phyloP scores from a whole-genome alignment of 2,888 invertebrate genomes.

The Stegophylla sp. region DNA sequence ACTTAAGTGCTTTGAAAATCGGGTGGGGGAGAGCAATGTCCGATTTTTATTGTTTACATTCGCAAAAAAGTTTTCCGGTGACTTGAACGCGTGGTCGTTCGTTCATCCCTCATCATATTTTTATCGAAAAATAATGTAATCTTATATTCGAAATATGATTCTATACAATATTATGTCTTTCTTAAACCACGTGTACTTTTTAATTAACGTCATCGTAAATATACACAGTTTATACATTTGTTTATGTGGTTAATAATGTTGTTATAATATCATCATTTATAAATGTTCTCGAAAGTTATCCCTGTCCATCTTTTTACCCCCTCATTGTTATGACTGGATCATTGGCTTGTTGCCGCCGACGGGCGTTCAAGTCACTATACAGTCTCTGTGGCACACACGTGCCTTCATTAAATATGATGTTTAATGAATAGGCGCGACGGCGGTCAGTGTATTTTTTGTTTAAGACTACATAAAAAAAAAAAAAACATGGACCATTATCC shows the following conservation, averaged over 20 bases:
- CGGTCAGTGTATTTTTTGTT: constrained; percentile 49
- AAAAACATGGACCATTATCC: constrained; percentile 36
- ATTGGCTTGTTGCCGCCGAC: constrained; percentile 12
- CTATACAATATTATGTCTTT: no score
- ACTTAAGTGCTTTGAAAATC: background rate
- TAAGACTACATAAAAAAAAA: constrained; percentile 34
- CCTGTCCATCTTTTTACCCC: constrained; percentile 33
- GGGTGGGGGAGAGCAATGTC: background rate
- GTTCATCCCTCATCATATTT: background rate
- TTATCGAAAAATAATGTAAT: background rate
- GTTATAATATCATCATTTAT: background rate
- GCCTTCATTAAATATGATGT: constrained; percentile 50
- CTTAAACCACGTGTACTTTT: background rate
- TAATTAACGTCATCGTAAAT: background rate
- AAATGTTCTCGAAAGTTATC: constrained; percentile 23
- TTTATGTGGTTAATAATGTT: constrained; percentile 10
- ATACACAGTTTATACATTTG: background rate
- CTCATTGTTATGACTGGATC: background rate
- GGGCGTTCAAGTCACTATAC: constrained; percentile 46
- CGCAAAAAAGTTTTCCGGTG: background rate
- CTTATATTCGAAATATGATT: background rate
- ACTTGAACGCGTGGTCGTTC: background rate
- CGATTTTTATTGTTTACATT: background rate
- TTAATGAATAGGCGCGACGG: constrained; percentile 51
- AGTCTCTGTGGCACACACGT: background rate